Base-by-base conservation (phyloP, 1,140 invertebrate genomes). In the Ceratina calcarata region DNA sequence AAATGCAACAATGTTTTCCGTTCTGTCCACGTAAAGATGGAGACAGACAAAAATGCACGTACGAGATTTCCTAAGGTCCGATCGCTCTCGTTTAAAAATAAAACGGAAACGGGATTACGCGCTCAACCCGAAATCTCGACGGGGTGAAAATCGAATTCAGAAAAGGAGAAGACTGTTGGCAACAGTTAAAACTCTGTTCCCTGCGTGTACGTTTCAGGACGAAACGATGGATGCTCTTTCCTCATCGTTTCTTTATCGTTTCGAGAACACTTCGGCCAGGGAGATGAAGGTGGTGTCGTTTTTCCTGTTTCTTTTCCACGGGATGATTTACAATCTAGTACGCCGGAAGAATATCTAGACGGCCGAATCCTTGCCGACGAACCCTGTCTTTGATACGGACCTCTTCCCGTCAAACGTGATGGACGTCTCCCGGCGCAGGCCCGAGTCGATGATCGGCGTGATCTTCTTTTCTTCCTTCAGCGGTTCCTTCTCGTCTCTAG, bases 321-420 rank as follows among this genome's bases (percentile, higher is more conserved):
- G 65, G 55, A n/a, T 67, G 87, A 91, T 92, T 93, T 93, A 93
- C 91, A 93, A 93, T 93, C 92, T 93, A 92, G 92, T 93, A 93
- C 92, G 92, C 90, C 92, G 92, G 92, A 93, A 91, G 90, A 92
- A 92, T 93, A 93, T 93, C 94, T 96, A 97, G 74, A 97, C 96
- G 67, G 96, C 96, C 16, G 96, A 97, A 88, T 97, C 96, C 93
- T 97, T 97, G 81, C 96, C 96, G 83, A 97, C 96, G 84, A 97
- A 96, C 61, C 96, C 96, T 45, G 96, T 96, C 87, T 95, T 96
- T 24, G 96, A 96, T 86, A 96, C 95, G 18, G 96, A 96, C 84
- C 95, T 94, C 86, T 95, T 95, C 10, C 96, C 96, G 84, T 97
- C 96, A 87, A 96, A 97, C 86, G 96, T 96, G 7, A 97, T 95